A percentile compares a stretch with the other conserved stretches of the same genome.
Conservation (phyloP, 1,140 invertebrate genomes). For the Phthorimaea operculella region DNA sequence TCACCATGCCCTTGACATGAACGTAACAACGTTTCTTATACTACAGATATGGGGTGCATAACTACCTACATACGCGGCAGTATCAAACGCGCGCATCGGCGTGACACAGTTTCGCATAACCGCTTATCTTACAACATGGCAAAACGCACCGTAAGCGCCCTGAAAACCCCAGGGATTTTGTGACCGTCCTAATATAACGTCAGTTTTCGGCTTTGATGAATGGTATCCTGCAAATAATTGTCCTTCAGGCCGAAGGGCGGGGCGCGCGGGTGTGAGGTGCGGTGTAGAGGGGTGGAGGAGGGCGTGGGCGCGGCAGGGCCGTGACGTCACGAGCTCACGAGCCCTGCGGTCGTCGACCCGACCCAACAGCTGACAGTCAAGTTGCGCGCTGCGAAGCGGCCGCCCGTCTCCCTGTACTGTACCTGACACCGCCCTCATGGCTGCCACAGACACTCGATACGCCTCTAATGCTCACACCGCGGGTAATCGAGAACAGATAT, state of each 20-base stretch:
- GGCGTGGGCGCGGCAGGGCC: conserved; percentile 28
- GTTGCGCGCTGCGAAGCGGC: background rate
- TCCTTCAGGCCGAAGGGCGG: conserved; percentile 17
- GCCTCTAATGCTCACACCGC: background rate
- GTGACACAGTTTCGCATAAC: background rate
- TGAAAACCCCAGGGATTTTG: conserved; percentile 15
- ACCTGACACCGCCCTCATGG: background rate
- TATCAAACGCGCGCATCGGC: background rate
- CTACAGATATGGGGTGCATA: too few relatives aligned
- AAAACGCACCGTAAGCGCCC: background rate
- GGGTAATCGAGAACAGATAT: background rate
- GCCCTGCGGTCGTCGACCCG: conserved; percentile 30
- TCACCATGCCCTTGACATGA: too few relatives aligned
- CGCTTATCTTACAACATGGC: background rate
- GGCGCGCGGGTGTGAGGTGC: background rate
- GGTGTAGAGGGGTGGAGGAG: conserved; percentile 2
- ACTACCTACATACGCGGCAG: background rate
- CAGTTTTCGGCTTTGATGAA: conserved; percentile 31
- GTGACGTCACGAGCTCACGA: conserved; percentile 35
- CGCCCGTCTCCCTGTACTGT: background rate
- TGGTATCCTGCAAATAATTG: conserved; percentile 52
- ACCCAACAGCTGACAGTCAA: conserved; percentile 23
- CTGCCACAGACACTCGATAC: background rate
- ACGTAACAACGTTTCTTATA: too few relatives aligned
- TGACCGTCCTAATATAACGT: conserved; percentile 10